phyloP scores from a whole-genome alignment of 2,797 vertebrate genomes.

The Sebastes jordani region DNA sequence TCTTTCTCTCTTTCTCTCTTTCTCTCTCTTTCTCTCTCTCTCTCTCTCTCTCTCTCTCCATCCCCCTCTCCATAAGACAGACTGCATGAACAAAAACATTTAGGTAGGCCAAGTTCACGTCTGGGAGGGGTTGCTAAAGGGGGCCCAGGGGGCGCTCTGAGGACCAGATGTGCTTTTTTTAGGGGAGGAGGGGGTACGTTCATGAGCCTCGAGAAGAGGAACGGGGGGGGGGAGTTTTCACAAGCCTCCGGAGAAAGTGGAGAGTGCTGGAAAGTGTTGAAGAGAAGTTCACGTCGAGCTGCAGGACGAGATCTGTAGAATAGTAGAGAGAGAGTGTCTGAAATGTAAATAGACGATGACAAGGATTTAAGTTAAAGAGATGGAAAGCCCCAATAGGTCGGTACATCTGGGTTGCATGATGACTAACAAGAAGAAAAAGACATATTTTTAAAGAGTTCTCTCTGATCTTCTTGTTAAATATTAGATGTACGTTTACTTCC shows the following conservation, averaged over 20 bases:
- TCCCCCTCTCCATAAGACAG: slow-evolving; percentile 32
- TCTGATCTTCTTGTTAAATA: neutral
- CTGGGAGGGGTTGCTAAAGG: slow-evolving; percentile 75
- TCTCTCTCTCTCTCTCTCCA: neutral
- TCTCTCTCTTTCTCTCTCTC: too few relatives aligned
- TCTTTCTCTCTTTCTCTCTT: neutral
- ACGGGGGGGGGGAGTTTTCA: slow-evolving; percentile 7
- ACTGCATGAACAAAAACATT: slow-evolving; percentile 79
- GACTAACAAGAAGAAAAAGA: too few relatives aligned
- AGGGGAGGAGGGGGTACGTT: slow-evolving; percentile 29
- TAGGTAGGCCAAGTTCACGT: slow-evolving; percentile 80
- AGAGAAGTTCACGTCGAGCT: neutral
- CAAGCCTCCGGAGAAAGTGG: slow-evolving; percentile 33
- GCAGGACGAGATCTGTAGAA: neutral
- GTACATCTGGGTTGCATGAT: neutral
- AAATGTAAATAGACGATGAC: neutral
- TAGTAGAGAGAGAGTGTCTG: too few relatives aligned
- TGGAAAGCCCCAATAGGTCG: neutral
- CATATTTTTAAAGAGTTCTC: neutral
- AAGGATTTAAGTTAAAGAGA: neutral
- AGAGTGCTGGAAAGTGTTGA: slow-evolving; percentile 21
- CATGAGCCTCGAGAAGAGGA: slow-evolving; percentile 19
- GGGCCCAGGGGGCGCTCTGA: slow-evolving; percentile 58
- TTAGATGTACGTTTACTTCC: neutral
- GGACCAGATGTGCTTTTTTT: slow-evolving; percentile 78